Percentiles rank a stretch among this genome's conserved stretches.
Conservation (phyloP, 2,888 invertebrate species). For the Ennomos erosarius region DNA sequence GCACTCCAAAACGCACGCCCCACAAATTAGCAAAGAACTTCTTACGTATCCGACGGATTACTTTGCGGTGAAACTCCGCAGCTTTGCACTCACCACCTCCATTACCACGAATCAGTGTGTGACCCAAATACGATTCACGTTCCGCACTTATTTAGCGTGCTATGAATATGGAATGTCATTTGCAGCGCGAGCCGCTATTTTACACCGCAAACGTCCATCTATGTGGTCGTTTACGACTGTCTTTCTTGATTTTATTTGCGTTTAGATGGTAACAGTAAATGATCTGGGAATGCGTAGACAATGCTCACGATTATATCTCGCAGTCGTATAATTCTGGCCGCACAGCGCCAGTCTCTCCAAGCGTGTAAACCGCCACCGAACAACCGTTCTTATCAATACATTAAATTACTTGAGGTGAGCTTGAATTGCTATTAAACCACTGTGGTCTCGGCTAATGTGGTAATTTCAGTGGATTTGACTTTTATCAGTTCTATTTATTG, state of each 20-base stretch:
- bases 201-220: constrained; percentile 67
- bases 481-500: constrained; percentile 48
- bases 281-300: constrained; percentile 50
- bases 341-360: constrained; percentile 46
- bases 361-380: constrained; percentile 55
- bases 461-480: constrained; percentile 32
- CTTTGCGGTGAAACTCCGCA: constrained; percentile 69
- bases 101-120: constrained; percentile 75
- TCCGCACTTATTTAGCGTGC: constrained; percentile 67
- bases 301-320: constrained; percentile 52
- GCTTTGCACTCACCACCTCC: constrained; percentile 63
- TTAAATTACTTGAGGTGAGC: constrained; percentile 55
- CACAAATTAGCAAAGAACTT: constrained; percentile 74
- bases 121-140: constrained; percentile 70
- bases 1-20: constrained; percentile 73
- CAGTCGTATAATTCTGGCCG: constrained; percentile 49
- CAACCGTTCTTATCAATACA: constrained; percentile 56
- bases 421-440: constrained; percentile 50
- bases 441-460: constrained; percentile 51
- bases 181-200: constrained; percentile 68
- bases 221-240: constrained; percentile 61
- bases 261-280: constrained; percentile 57
- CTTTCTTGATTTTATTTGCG: constrained; percentile 66
- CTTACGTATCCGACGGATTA: constrained; percentile 67
- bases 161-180: constrained; percentile 74